These are phyloP conservation scores for Parotocinclus haroldoi DNA, from an alignment of 2,797 vertebrate species.

Conservation along the genomic window DNA sequence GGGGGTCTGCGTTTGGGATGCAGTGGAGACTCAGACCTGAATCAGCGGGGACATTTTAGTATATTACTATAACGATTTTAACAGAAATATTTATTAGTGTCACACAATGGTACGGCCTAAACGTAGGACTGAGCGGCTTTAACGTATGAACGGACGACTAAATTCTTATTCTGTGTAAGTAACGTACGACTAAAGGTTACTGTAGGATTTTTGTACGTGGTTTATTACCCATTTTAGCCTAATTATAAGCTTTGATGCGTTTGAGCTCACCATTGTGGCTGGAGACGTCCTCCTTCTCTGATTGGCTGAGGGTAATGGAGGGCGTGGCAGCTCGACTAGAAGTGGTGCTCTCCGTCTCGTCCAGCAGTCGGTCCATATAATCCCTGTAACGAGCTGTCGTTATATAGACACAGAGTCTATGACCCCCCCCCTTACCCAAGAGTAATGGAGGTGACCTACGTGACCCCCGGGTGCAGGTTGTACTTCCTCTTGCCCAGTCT, in stretches of 20 bases:
- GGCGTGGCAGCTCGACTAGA: slow-evolving; percentile 91
- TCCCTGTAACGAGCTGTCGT: slow-evolving; percentile 69
- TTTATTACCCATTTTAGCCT: too few species aligned
- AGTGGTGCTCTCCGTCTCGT: slow-evolving; percentile 91
- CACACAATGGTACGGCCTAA: too few species aligned
- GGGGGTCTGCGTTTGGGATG: slow-evolving; percentile 18
- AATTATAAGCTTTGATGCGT: too few species aligned
- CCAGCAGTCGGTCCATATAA: slow-evolving; percentile 95
- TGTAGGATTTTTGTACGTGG: too few species aligned
- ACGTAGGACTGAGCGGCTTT: too few species aligned
- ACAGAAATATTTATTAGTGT: too few species aligned
- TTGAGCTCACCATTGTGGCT: slow-evolving; percentile 82
- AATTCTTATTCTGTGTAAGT: too few species aligned
- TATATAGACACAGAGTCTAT: background rate
- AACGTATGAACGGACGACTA: too few species aligned
- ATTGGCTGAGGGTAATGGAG: slow-evolving; percentile 86
- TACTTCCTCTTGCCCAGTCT: slow-evolving; percentile 98
- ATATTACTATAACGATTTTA: too few species aligned
- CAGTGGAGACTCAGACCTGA: background rate
- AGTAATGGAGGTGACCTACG: slow-evolving; percentile 77
- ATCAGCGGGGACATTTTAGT: too few species aligned
- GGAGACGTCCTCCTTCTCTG: slow-evolving; percentile 83
- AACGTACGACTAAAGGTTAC: too few species aligned
- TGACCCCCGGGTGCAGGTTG: slow-evolving; percentile 96
- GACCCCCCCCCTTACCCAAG: too few species aligned